Conservation (phyloP, 1,140 invertebrate species). For the Hycleus phaleratus region DNA sequence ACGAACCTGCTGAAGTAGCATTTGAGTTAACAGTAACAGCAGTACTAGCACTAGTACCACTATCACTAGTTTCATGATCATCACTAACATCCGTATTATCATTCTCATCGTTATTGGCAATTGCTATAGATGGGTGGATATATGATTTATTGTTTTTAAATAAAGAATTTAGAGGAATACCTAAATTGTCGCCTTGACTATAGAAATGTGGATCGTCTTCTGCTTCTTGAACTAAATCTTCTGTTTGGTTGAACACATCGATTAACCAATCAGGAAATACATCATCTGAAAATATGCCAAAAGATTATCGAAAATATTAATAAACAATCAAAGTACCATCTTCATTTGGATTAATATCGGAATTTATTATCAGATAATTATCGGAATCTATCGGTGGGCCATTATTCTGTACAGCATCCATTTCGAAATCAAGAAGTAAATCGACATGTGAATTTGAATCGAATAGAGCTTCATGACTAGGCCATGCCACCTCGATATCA, state of each 20-base stretch:
- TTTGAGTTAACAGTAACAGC: no score
- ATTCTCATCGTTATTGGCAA: no score
- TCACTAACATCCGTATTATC: no score
- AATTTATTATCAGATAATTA: not conserved
- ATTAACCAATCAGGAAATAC: constrained; percentile 38
- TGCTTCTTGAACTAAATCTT: constrained; percentile 22
- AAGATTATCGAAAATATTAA: not conserved
- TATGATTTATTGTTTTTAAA: no score
- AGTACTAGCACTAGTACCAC: no score
- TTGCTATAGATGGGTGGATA: no score
- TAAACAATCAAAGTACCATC: not conserved
- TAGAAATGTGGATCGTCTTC: constrained; percentile 32
- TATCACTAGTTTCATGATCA: no score
- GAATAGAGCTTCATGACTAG: constrained; percentile 34
- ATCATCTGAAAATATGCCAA: not conserved
- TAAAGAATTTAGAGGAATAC: constrained; percentile 15
- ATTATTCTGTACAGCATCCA: constrained; percentile 3
- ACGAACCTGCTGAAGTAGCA: no score
- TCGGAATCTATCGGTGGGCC: not conserved
- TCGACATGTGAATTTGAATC: constrained; percentile 35
- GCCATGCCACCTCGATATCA: constrained; percentile 10
- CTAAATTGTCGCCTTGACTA: constrained; percentile 39
- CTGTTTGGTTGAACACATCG: constrained; percentile 28
- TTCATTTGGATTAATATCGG: not conserved
- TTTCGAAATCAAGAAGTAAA: constrained; percentile 32